phyloP scores from a whole-genome alignment of 1,140 invertebrate genomes.

The Drosophila virilis region DNA sequence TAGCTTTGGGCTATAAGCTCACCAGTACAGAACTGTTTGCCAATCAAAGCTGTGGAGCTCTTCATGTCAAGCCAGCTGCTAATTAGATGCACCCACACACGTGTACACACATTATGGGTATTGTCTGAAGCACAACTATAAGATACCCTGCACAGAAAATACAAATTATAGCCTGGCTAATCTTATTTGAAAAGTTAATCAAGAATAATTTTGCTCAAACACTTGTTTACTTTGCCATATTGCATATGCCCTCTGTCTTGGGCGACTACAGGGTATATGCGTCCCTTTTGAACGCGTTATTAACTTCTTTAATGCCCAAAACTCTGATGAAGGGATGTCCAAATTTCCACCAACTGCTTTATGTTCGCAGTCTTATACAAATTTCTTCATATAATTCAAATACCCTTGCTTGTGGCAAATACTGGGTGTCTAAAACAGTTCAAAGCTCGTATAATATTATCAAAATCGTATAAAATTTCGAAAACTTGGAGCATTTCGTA shows the following conservation, averaged over 20 bases:
- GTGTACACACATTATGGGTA: neutral
- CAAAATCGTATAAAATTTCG: neutral
- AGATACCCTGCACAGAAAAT: conserved; percentile 2
- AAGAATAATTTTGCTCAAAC: neutral
- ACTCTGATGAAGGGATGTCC: neutral
- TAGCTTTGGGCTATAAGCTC: conserved; percentile 14
- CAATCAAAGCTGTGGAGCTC: conserved; percentile 31
- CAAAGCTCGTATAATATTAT: too few species aligned
- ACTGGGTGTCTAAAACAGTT: too few species aligned
- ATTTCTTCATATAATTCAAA: too few species aligned
- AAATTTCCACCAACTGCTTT: too few species aligned
- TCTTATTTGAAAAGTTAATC: too few species aligned
- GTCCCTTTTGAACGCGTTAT: neutral
- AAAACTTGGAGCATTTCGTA: neutral
- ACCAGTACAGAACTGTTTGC: neutral
- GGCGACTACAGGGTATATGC: neutral
- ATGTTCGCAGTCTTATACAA: too few species aligned
- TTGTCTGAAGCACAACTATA: neutral
- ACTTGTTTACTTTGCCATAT: neutral
- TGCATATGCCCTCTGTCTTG: neutral
- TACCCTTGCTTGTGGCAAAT: too few species aligned
- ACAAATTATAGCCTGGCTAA: too few species aligned
- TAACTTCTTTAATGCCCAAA: neutral
- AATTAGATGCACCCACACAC: conserved; percentile 54
- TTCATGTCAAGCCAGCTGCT: conserved; percentile 48